Base-by-base conservation (phyloP, 2,797 vertebrate genomes). In the Danio jaintianensis region DNA sequence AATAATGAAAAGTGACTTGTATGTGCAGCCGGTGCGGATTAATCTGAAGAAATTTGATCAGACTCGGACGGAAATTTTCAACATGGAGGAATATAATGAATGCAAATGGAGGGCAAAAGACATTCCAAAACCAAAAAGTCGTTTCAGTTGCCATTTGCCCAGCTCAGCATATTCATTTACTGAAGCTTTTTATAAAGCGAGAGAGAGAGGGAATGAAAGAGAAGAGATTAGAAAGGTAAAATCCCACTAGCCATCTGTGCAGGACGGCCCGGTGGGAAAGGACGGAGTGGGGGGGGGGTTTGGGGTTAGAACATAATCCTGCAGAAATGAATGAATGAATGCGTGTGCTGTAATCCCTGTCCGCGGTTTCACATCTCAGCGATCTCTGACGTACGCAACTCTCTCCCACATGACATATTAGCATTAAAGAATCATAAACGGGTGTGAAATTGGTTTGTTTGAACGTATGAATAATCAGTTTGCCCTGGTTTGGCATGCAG, bases 91-190 rank as follows among this genome's bases (percentile, higher is more conserved):
- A 45, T 47, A 55, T 45, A 7, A 18, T 53, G 42, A 66, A 48
- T 2, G 72, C 82, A 59, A 36, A 88, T 87, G 72, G 64, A 83
- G 88, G 86, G 87, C 86, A 82, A 85, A 84, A 69, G 62, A 86
- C 47, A 59, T 18, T 73, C 43, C 29, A 29, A 22, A 69, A 58
- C 43, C 53, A 63, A 61, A 64, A 70, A 82, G 82, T 81, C 80
- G 20, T 78, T 75, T 55, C 82, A 84, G 62, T 86, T 84, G 75
- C 53, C 48, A 84, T 84, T 86, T 88, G 81, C 75, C 82, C 75
- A 85, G 84, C 88, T 89, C 86, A 87, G 91, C 87, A 87, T 85
- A 87, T 91, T 90, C 86, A 87, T 88, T 87, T 86, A 84, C 88
- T 89, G 88, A 82, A 89, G 86, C 87, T 87, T 90, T 87, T 85